Evolutionary conservation across 2,113 vertebrate species (phyloP).

Genomic region (Leptobrachium leishanense): DNA sequence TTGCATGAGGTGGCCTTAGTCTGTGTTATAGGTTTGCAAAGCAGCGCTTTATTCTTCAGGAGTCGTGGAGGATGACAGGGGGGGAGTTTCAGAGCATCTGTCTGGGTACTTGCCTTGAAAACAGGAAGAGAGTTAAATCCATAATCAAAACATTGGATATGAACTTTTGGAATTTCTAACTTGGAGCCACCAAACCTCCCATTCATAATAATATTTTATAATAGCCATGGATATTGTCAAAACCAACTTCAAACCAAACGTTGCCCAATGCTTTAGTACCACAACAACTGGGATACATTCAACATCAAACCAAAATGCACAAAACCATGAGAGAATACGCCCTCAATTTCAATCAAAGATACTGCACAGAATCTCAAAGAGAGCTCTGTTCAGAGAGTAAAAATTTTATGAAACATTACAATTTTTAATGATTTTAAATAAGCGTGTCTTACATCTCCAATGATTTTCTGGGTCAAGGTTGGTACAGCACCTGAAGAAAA

Average conservation of each 20-base stretch:
- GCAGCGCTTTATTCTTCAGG: conserved; percentile 93
- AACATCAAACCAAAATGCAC: no score
- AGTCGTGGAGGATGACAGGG: conserved; percentile 74
- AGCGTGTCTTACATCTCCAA: conserved; percentile 85
- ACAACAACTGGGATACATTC: no score
- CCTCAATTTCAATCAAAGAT: no score
- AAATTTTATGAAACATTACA: not conserved
- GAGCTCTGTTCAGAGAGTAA: no score
- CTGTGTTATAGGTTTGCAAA: conserved; percentile 91
- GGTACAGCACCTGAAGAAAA: conserved; percentile 81
- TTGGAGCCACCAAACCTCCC: no score
- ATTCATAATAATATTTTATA: no score
- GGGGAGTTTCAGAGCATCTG: conserved; percentile 74
- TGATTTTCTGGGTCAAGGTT: conserved; percentile 86
- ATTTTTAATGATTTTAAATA: not conserved
- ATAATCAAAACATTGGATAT: not conserved
- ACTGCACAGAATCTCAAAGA: no score
- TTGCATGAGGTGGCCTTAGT: conserved; percentile 93
- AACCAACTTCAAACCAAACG: no score
- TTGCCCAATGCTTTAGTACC: no score
- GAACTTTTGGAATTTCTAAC: no score
- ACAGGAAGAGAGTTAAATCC: not conserved
- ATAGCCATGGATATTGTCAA: no score
- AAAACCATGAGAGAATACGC: no score
- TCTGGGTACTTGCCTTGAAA: conserved; percentile 80